A percentile compares a stretch with the other conserved stretches of the same genome.
Evolutionary conservation across 2,888 invertebrate genomes (phyloP).

Genomic region (Eueremaeus valkanovi): DNA sequence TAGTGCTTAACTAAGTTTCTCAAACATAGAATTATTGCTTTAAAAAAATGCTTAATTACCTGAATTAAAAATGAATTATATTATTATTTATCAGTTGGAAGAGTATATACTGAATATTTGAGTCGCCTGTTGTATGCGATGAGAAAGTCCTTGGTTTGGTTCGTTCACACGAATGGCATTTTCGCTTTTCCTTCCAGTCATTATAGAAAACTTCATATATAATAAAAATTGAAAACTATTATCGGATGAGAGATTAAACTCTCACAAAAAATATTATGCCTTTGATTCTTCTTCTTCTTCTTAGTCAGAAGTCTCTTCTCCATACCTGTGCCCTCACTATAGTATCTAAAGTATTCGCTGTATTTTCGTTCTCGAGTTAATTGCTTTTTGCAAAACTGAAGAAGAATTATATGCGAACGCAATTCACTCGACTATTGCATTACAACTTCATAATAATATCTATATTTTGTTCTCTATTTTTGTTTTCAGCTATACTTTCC

Average conservation of each 20-base stretch:
- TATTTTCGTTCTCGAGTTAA: neutral
- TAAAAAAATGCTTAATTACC: neutral
- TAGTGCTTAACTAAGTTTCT: neutral
- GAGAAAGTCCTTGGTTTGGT: constrained; percentile 32
- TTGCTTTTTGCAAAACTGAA: neutral
- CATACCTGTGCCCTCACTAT: neutral
- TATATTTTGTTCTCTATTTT: neutral
- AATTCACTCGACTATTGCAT: neutral
- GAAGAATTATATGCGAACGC: neutral
- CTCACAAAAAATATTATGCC: neutral
- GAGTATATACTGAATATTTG: neutral
- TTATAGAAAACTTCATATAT: neutral
- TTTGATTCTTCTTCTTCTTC: neutral
- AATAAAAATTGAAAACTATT: constrained; percentile 5
- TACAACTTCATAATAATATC: neutral
- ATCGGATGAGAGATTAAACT: neutral
- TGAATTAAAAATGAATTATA: constrained; percentile 21
- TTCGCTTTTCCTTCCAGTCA: constrained; percentile 22
- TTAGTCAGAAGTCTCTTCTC: neutral
- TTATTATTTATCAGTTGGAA: constrained; percentile 1
- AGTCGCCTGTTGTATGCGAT: neutral
- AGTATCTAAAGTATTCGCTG: too few relatives aligned
- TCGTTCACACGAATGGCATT: constrained; percentile 12
- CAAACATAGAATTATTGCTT: constrained; percentile 6
- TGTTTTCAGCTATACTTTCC: neutral